These are phyloP conservation scores for Carterocephalus palaemon DNA, from an alignment of 2,888 invertebrate species.

Conservation along the genomic window DNA sequence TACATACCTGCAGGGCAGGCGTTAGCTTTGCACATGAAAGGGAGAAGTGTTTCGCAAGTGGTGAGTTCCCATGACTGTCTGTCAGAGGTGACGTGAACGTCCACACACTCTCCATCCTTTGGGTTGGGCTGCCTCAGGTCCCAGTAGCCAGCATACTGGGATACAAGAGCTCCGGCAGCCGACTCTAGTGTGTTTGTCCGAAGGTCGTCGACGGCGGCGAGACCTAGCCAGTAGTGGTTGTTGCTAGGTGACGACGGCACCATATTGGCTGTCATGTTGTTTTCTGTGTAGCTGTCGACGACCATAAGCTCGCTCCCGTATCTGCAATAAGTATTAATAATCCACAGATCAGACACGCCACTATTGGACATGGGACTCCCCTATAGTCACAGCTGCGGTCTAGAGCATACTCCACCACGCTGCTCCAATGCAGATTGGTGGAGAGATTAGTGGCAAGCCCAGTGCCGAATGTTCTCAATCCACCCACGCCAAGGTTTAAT, in stretches of 20 bases:
- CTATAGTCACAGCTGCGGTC: too few species aligned
- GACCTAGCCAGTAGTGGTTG: conserved; percentile 92
- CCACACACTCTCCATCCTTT: conserved; percentile 93
- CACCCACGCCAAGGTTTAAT: too few species aligned
- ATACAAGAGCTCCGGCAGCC: conserved; percentile 92
- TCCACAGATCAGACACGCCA: conserved; percentile 5
- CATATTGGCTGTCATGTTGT: conserved; percentile 92
- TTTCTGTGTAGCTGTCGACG: conserved; percentile 93
- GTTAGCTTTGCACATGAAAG: conserved; percentile 94
- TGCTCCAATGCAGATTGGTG: too few species aligned
- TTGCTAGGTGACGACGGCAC: conserved; percentile 84
- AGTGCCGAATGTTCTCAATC: too few species aligned
- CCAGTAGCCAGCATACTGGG: conserved; percentile 97
- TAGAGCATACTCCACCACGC: too few species aligned
- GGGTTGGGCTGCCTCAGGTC: conserved; percentile 93
- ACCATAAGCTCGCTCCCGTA: conserved; percentile 97
- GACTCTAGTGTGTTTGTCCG: conserved; percentile 97
- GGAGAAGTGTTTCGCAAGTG: conserved; percentile 95
- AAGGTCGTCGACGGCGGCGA: conserved; percentile 93
- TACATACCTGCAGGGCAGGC: conserved; percentile 90
- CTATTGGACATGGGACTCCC: too few species aligned
- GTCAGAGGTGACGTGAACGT: conserved; percentile 84
- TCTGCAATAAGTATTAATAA: conserved; percentile 80
- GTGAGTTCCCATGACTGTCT: conserved; percentile 95
- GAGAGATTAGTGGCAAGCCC: too few species aligned